Conservation (phyloP, 2,113 vertebrate genomes). For the Tupaia chinensis region DNA sequence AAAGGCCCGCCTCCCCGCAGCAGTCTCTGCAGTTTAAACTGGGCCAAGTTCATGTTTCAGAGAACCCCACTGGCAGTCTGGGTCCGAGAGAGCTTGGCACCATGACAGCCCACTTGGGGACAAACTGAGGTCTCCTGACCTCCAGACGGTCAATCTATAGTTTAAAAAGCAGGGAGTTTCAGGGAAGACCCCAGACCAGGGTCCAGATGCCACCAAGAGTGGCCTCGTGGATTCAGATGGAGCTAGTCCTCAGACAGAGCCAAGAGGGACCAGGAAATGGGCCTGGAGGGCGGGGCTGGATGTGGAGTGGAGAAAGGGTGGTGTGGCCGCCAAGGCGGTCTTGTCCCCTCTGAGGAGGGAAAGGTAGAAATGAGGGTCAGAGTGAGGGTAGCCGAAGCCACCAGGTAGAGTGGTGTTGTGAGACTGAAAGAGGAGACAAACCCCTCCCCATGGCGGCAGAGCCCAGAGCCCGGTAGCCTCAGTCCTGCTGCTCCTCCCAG, state of each 20-base stretch:
- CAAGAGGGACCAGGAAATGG: background rate
- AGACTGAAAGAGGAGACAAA: background rate
- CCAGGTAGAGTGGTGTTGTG: background rate
- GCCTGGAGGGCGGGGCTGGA: background rate
- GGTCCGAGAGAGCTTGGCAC: background rate
- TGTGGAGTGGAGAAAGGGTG: background rate
- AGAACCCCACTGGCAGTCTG: background rate
- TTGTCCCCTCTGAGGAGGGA: background rate
- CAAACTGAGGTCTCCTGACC: background rate
- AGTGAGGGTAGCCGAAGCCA: background rate
- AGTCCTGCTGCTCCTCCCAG: conserved; percentile 8
- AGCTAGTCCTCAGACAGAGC: background rate
- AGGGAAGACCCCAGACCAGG: background rate
- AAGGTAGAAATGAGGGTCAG: conserved; percentile 13
- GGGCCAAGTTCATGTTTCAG: background rate
- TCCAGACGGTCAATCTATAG: background rate
- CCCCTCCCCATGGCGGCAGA: background rate
- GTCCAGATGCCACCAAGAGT: background rate
- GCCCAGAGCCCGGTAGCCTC: conserved; percentile 30
- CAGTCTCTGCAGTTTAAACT: conserved; percentile 13
- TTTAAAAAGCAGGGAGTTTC: background rate
- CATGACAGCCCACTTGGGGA: background rate
- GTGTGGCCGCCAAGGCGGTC: background rate
- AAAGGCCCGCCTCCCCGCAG: background rate
- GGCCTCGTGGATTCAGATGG: background rate